Evolutionary conservation across 2,113 vertebrate species (phyloP).

Genomic region (Salvelinus alpinus): DNA sequence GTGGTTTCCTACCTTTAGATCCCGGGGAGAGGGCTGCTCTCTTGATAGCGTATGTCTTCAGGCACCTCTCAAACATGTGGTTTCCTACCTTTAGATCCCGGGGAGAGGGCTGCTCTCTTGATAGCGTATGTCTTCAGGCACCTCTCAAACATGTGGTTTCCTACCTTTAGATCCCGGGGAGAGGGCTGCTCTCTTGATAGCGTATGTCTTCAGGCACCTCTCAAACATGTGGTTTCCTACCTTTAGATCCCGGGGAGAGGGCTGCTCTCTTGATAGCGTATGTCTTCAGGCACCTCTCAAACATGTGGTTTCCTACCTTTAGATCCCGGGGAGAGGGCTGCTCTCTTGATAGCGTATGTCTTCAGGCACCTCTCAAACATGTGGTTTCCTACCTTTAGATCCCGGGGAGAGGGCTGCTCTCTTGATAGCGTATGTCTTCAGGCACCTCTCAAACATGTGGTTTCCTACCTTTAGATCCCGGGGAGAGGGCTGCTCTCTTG

Average conservation of each 20-base stretch:
- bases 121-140: constrained; percentile 97
- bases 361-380: constrained; percentile 83
- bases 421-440: constrained; percentile 98
- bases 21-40: constrained; percentile 85
- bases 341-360: constrained; percentile 95
- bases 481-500: constrained; percentile 88
- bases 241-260: constrained; percentile 91
- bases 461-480: constrained; percentile 88
- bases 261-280: constrained; percentile 94
- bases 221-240: constrained; percentile 56
- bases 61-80: constrained; percentile 69
- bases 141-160: constrained; percentile 46
- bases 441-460: constrained; percentile 69
- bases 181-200: constrained; percentile 91
- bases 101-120: constrained; percentile 88
- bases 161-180: constrained; percentile 93
- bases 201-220: constrained; percentile 94
- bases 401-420: constrained; percentile 85
- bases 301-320: constrained; percentile 79
- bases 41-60: constrained; percentile 98
- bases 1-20: constrained; percentile 84
- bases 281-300: constrained; percentile 88
- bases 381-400: constrained; percentile 84
- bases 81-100: constrained; percentile 88
- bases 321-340: constrained; percentile 85